Base-by-base conservation (phyloP, 2,113 vertebrate species). In the Donacobius atricapilla region DNA sequence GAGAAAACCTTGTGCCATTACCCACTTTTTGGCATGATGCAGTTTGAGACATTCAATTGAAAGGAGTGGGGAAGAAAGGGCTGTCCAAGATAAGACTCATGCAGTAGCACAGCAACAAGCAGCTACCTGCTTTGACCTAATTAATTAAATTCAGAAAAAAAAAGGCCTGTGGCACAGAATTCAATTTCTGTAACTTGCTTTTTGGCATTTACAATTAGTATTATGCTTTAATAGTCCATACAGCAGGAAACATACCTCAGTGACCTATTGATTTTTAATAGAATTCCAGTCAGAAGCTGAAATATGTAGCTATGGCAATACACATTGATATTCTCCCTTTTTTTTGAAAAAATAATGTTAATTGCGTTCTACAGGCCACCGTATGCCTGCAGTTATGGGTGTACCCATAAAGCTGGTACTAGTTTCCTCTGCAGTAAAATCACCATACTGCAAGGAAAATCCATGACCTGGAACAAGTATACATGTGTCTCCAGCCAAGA, bases 361-460 rank as follows among this genome's bases (percentile, higher is more conserved):
- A 8, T n/a, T 89, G 11, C 27, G 9, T 64, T 82, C 27, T 66
- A 33, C 1, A 31, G 31, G 33, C 18, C 48, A 44, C 14, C 0
- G 0, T 61, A 24, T 4, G 13, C 18, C 35, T 83, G 51, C 0
- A 0, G 48, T 51, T 8, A 0, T n/a, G 12, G 7, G 2, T 51
- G 35, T 24, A n/a, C 8, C 11, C 31, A 27, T n/a, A 58, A 17
- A 40, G 51, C 11, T 20, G 31, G 39, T 28, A 44, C 9, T 33
- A 25, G 18, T 28, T 63, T 94, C 30, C 42, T 84, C 51, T 78
- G 47, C 51, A 66, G 21, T 42, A 91, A 92, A 94, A 30, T 23
- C 20, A 44, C 14, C 1, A 0, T 27, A 57, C 12, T 61, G 45
- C 17, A 71, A 82, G 19, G 25, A 61, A 71, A 92, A 82, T 42